phyloP scores from a whole-genome alignment of 2,797 vertebrate species.

The Lagodon rhomboides region DNA sequence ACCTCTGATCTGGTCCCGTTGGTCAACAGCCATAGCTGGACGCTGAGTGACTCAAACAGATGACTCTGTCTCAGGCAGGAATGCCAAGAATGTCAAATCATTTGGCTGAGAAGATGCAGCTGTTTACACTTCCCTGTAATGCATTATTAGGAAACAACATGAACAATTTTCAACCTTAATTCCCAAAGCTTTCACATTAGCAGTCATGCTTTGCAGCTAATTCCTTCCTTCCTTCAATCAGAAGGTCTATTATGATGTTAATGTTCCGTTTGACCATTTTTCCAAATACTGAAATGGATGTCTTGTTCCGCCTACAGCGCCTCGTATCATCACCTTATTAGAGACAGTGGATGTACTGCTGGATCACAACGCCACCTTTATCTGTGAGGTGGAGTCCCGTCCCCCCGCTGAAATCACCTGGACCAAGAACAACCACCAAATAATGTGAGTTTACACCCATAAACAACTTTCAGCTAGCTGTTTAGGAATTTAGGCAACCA shows the following conservation, averaged over 20 bases:
- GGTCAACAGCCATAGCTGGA: constrained; percentile 18
- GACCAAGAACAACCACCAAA: constrained; percentile 96
- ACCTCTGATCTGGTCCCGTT: constrained; percentile 22
- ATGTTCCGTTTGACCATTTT: background rate
- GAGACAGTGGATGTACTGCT: constrained; percentile 93
- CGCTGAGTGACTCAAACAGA: constrained; percentile 33
- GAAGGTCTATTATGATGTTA: background rate
- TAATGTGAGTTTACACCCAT: constrained; percentile 86
- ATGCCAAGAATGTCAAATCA: constrained; percentile 50
- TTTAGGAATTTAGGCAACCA: background rate
- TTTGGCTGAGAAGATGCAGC: constrained; percentile 46
- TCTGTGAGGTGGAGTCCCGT: constrained; percentile 95
- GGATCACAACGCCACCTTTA: constrained; percentile 95
- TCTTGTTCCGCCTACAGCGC: constrained; percentile 81
- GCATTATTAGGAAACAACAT: background rate
- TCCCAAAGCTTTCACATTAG: background rate
- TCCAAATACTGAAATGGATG: background rate
- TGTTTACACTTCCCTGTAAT: constrained; percentile 18
- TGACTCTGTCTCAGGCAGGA: constrained; percentile 39
- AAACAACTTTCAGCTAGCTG: no score
- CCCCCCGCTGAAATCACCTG: constrained; percentile 93
- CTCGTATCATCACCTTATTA: constrained; percentile 91
- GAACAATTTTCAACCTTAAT: background rate
- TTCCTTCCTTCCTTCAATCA: no score
- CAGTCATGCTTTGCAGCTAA: background rate